These are phyloP conservation scores for Thymallus thymallus DNA, from an alignment of 2,113 vertebrate genomes.

Conservation along the genomic window DNA sequence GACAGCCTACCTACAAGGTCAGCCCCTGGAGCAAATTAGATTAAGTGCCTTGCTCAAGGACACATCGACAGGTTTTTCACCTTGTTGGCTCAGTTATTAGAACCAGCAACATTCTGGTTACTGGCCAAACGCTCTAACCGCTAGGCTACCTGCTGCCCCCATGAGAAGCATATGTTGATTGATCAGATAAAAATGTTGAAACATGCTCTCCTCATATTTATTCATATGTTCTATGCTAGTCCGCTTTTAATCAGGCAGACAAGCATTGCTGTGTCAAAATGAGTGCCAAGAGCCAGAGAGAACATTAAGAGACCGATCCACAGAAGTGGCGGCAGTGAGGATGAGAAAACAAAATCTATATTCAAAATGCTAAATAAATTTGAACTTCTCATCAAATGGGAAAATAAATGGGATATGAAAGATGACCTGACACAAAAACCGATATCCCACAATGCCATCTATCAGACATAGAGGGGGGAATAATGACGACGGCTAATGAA, in stretches of 20 bases:
- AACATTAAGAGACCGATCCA: constrained; percentile 25
- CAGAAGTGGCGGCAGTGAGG: constrained; percentile 13
- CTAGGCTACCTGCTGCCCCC: too few relatives aligned
- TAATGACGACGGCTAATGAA: constrained; percentile 76
- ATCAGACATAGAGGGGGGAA: constrained; percentile 69
- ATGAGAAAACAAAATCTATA: constrained; percentile 64
- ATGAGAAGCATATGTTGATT: background rate
- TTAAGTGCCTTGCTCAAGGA: too few relatives aligned
- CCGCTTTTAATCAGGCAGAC: constrained; percentile 51
- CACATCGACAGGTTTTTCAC: too few relatives aligned
- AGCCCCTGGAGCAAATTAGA: too few relatives aligned
- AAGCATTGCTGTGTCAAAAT: constrained; percentile 35
- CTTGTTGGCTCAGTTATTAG: too few relatives aligned
- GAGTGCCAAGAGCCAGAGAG: constrained; percentile 6
- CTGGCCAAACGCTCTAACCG: too few relatives aligned
- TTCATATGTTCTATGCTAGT: constrained; percentile 38
- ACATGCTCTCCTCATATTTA: constrained; percentile 33
- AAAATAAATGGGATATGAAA: constrained; percentile 79
- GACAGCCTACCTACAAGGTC: too few relatives aligned
- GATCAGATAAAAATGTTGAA: too few relatives aligned
- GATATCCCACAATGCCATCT: constrained; percentile 77
- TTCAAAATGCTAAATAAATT: constrained; percentile 79
- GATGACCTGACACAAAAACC: constrained; percentile 77
- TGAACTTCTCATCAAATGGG: constrained; percentile 75
- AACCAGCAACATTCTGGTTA: too few relatives aligned